phyloP scores from a whole-genome alignment of 2,113 vertebrate genomes.

The Phrynosoma blainvillii region DNA sequence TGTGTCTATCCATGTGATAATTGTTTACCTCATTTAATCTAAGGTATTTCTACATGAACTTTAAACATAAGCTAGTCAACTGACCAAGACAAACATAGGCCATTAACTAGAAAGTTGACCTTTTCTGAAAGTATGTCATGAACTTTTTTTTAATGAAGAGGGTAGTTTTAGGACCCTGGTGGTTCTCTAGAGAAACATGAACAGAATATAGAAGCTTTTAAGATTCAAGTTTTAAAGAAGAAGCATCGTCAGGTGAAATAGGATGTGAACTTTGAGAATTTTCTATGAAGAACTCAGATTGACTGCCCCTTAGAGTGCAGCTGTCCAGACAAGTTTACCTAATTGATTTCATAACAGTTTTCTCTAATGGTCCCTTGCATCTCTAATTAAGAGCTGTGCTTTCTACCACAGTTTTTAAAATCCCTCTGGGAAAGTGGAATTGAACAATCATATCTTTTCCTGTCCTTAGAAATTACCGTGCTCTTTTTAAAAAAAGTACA shows the following conservation, averaged over 20 bases:
- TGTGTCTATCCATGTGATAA: background rate
- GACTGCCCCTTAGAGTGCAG: background rate
- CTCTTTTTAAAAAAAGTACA: background rate
- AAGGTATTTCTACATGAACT: slow-evolving; percentile 3
- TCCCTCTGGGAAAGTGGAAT: background rate
- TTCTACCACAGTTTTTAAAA: slow-evolving; percentile 9
- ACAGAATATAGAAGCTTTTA: slow-evolving; percentile 15
- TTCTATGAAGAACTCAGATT: background rate
- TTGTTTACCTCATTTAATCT: background rate
- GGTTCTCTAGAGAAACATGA: background rate
- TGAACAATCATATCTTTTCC: background rate
- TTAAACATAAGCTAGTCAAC: background rate
- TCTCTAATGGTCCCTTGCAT: slow-evolving; percentile 2
- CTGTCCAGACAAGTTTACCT: slow-evolving; percentile 4
- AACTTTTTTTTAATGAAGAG: background rate
- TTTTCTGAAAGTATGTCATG: background rate
- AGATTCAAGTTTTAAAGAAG: background rate
- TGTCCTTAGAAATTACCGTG: background rate
- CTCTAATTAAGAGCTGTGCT: background rate
- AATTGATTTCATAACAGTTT: slow-evolving; percentile 25
- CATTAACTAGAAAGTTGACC: background rate
- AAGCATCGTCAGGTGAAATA: background rate
- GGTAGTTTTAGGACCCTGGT: background rate
- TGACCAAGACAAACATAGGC: background rate
- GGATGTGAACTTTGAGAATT: background rate